These are phyloP conservation scores for Andrena trimmerana DNA, from an alignment of 2,888 invertebrate species.

Conservation along the genomic window DNA sequence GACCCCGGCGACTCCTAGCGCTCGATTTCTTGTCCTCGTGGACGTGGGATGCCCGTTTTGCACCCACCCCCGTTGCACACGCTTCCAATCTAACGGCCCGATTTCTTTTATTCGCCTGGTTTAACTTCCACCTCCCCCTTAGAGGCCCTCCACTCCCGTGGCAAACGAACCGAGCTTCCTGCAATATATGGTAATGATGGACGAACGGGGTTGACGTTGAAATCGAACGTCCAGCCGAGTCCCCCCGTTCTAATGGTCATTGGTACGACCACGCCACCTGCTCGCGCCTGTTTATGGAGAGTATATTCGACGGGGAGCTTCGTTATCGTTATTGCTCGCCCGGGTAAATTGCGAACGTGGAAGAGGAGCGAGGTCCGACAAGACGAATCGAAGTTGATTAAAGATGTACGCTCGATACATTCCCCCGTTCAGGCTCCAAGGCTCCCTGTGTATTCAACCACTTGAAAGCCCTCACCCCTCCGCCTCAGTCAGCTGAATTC, in stretches of 20 bases:
- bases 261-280: background rate
- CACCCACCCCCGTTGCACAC: background rate
- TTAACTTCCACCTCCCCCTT: background rate
- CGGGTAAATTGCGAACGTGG: background rate
- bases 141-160: background rate
- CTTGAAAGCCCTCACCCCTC: background rate
- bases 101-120: conserved; percentile 41
- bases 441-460: conserved; percentile 42
- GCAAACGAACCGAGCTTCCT: conserved; percentile 23
- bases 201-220: background rate
- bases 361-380: conserved; percentile 34
- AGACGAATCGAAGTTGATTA: conserved; percentile 56
- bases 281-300: background rate
- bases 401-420: conserved; percentile 56
- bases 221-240: conserved; percentile 7
- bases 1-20: conserved; percentile 56
- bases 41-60: conserved; percentile 29
- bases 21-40: conserved; percentile 63
- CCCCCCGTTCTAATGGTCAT: background rate
- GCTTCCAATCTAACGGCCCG: conserved; percentile 27
- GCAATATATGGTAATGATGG: background rate
- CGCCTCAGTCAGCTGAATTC: conserved; percentile 45
- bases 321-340: conserved; percentile 8
- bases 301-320: background rate
- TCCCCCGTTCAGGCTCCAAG: conserved; percentile 26